These are phyloP conservation scores for Synergus itoensis DNA, from an alignment of 2,888 invertebrate genomes.

Conservation along the genomic window DNA sequence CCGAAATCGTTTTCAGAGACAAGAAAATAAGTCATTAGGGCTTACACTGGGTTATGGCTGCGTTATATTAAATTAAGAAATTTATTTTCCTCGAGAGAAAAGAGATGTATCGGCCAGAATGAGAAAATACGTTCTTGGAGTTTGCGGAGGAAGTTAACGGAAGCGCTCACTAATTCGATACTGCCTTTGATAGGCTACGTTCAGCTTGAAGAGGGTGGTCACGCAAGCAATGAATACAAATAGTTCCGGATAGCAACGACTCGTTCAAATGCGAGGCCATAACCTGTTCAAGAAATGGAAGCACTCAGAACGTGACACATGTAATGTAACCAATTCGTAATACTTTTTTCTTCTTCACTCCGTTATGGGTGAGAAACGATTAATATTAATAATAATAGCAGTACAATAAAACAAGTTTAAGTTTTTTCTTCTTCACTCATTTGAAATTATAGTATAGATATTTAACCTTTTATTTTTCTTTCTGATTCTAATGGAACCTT, in stretches of 20 bases:
- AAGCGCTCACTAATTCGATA: constrained; percentile 21
- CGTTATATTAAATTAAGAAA: constrained; percentile 2
- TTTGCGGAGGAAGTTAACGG: constrained; percentile 13
- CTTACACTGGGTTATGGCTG: not conserved
- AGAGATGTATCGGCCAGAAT: not conserved
- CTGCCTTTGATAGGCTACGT: constrained; percentile 26
- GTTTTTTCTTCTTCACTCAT: no score
- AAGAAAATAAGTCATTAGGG: not conserved
- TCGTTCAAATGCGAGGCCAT: constrained; percentile 12
- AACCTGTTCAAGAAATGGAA: constrained; percentile 7
- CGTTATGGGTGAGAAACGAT: no score
- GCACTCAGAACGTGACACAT: constrained; percentile 1
- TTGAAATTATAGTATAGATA: no score
- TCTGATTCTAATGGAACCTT: no score
- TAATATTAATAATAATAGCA: no score
- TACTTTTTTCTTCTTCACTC: not conserved
- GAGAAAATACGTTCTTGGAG: not conserved
- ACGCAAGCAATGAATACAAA: constrained; percentile 35
- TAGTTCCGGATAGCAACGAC: not conserved
- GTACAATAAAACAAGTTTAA: no score
- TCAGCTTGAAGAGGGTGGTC: constrained; percentile 19
- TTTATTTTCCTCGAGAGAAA: not conserved
- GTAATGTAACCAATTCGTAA: not conserved
- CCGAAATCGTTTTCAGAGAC: not conserved
- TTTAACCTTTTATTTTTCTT: no score